A percentile compares a stretch with the other conserved stretches of the same genome.
These are phyloP conservation scores for Phyllostomus hastatus DNA, from an alignment of 2,113 vertebrate species.

Conservation along the genomic window DNA sequence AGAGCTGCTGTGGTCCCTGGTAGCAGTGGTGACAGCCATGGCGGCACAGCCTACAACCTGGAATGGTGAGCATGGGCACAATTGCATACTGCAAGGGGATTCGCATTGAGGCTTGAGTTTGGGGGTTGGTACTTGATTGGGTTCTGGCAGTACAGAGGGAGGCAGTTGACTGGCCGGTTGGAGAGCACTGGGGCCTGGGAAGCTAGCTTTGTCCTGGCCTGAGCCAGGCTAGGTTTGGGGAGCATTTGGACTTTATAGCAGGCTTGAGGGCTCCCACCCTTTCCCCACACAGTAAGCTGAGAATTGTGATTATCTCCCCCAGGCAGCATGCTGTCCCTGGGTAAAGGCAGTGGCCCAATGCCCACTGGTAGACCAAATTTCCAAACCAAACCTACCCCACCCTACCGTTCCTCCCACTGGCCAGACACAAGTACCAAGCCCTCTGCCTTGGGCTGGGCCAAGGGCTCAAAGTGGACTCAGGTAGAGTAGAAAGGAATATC, in stretches of 20 bases:
- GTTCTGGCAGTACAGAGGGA: not conserved
- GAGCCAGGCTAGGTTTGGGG: not conserved
- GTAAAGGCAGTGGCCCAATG: not conserved
- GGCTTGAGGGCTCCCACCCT: not conserved
- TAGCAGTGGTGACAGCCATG: conserved; percentile 27
- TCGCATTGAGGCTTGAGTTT: not conserved
- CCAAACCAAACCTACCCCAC: not conserved
- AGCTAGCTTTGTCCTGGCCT: not conserved
- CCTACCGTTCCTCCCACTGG: not conserved
- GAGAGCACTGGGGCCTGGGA: not conserved
- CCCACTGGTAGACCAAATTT: conserved; percentile 10
- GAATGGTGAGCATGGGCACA: conserved; percentile 46
- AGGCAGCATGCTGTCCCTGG: not conserved
- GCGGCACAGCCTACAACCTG: not conserved
- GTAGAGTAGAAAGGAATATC: not conserved
- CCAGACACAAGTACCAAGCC: not conserved
- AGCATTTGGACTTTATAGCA: conserved; percentile 25
- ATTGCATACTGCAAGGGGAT: not conserved
- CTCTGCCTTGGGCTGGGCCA: not conserved
- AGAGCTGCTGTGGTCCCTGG: not conserved
- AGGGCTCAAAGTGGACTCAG: not conserved
- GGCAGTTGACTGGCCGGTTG: not conserved
- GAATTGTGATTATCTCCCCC: conserved; percentile 16
- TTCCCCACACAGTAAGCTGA: not conserved
- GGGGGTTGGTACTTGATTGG: not conserved